phyloP scores from a whole-genome alignment of 2,888 invertebrate species.

The Parnassius smintheus region DNA sequence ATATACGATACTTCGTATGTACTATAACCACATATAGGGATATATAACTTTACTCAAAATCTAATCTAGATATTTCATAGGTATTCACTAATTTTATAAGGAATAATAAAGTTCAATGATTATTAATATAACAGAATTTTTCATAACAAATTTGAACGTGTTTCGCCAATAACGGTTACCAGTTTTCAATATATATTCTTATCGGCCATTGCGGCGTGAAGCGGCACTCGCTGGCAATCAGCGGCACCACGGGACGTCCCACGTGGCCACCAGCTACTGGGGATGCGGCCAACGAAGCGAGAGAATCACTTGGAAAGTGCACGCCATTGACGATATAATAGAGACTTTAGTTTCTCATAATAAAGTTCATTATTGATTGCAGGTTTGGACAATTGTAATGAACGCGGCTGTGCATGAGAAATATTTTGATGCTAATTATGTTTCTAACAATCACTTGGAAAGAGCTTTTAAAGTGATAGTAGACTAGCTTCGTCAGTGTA shows the following conservation, averaged over 20 bases:
- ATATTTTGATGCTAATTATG: conserved; percentile 67
- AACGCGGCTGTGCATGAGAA: conserved; percentile 50
- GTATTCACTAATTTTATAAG: no score
- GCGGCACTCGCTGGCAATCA: conserved; percentile 74
- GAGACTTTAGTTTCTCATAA: conserved; percentile 7
- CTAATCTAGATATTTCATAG: no score
- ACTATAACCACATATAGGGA: no score
- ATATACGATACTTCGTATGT: no score
- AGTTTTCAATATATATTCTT: conserved; percentile 1
- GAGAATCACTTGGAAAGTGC: conserved; percentile 50
- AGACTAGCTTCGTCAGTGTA: background rate
- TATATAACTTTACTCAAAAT: no score
- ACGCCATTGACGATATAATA: conserved; percentile 11
- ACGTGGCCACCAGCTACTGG: conserved; percentile 61
- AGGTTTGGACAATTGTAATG: conserved; percentile 31
- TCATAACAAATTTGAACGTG: no score
- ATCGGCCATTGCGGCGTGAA: conserved; percentile 65
- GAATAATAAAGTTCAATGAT: no score
- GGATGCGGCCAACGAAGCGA: conserved; percentile 57
- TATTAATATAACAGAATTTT: no score
- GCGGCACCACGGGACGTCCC: conserved; percentile 67
- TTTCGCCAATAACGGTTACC: no score
- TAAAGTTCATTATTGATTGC: conserved; percentile 32
- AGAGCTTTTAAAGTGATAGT: background rate
- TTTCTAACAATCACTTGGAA: background rate